phyloP scores from a whole-genome alignment of 2,888 invertebrate genomes.

The Dioctria linearis region DNA sequence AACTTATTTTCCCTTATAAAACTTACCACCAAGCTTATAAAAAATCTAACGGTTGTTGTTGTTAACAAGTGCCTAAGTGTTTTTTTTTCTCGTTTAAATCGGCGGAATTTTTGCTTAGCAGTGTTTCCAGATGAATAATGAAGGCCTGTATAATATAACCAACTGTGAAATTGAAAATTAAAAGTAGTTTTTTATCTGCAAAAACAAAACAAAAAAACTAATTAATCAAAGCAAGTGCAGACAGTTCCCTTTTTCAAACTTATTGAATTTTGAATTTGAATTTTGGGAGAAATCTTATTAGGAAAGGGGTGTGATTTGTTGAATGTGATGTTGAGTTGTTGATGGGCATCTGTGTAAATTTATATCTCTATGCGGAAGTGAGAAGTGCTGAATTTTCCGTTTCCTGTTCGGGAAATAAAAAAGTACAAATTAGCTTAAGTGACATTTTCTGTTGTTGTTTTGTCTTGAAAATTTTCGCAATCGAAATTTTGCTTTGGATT shows the following conservation, averaged over 20 bases:
- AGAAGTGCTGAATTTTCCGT: constrained; percentile 26
- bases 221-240: not conserved
- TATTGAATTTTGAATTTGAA: not conserved
- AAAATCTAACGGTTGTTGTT: constrained; percentile 23
- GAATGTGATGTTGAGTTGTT: not conserved
- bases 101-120: not conserved
- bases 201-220: too few relatives aligned
- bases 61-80: constrained; percentile 27
- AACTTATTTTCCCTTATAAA: not conserved
- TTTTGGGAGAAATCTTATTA: not conserved
- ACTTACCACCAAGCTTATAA: constrained; percentile 13
- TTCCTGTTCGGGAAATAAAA: constrained; percentile 29
- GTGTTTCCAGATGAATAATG: not conserved
- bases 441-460: constrained; percentile 29
- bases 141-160: not conserved
- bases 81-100: not conserved
- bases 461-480: not conserved
- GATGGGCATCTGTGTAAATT: constrained; percentile 4
- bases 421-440: constrained; percentile 48
- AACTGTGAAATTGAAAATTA: not conserved
- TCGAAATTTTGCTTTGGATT: not conserved
- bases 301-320: too few relatives aligned
- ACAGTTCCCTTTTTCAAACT: not conserved
- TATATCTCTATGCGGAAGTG: constrained; percentile 41
- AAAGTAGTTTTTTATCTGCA: too few relatives aligned